Evolutionary conservation across 1,140 invertebrate species (phyloP), one percentile per base, ranked within the genome.

Genomic region (Druon quercuslanigerum): DNA sequence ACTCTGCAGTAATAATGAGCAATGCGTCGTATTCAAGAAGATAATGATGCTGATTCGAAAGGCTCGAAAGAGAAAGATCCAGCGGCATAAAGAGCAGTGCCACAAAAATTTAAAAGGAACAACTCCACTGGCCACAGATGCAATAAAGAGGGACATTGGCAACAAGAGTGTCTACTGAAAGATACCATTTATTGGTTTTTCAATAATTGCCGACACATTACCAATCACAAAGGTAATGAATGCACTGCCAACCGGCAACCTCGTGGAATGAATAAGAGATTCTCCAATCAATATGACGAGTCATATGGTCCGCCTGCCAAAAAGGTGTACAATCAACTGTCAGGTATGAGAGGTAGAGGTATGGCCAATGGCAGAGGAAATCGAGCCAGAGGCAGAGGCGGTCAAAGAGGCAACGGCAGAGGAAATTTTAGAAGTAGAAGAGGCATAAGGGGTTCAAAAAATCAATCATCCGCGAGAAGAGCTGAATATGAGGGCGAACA

Each of bases 181-280:
- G 71, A 75, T 33, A 1, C 56, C n/a, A 72, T 75, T 12, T 8
- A 51, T n/a, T 81, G 80, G 82, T 79, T 75, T 50, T 85, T 80
- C 19, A 79, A 85, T 50, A 46, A 25, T 17, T 83, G 78, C 60
- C 77, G 73, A 19, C 17, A 56, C 17, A 71, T 73, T 50, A 74
- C 73, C 3, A 60, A 81, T 66, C 79, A 83, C 52, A 79, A 77
- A 76, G 54, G 79, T 19, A 72, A 78, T 14, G 74, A 81, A 17
- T 81, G 80, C 13, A 2, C 66, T 9, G 17, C 19, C 19, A 51
- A 73, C 16, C 60, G 33, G 33, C 16, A 51, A 76, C 33, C 60
- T 79, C 51, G 33, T 72, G 57, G 73, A 74, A 51, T 66, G 13
- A 70, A 75, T 12, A 81, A 81, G 25, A 73, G 77, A 33, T 25